These are phyloP conservation scores for Atta colombica DNA, from an alignment of 1,140 invertebrate species.

Conservation along the genomic window DNA sequence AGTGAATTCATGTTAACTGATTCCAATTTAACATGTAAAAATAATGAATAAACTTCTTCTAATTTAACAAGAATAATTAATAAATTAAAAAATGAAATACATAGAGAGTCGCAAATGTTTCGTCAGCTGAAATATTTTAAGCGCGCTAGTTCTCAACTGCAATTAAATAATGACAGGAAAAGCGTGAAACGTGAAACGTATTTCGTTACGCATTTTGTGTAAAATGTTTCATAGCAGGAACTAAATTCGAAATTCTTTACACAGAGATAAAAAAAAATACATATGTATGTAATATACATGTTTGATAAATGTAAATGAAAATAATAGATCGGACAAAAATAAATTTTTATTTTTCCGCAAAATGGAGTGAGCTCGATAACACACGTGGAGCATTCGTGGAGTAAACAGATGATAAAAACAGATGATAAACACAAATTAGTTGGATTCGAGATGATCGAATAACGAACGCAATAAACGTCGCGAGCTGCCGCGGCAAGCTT, in stretches of 20 bases:
- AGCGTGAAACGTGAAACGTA: neutral
- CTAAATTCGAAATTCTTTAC: neutral
- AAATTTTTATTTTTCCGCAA: constrained; percentile 13
- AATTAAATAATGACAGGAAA: constrained; percentile 8
- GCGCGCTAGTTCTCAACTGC: neutral
- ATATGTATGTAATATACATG: neutral
- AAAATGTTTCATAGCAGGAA: neutral
- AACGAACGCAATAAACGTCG: constrained; percentile 11
- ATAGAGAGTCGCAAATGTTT: neutral
- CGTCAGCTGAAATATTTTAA: neutral
- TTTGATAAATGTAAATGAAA: neutral
- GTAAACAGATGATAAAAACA: constrained; percentile 32
- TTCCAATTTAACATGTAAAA: neutral
- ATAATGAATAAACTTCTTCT: neutral
- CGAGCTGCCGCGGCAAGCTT: neutral
- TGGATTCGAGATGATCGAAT: neutral
- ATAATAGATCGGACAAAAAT: neutral
- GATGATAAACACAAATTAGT: constrained; percentile 38
- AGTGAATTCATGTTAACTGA: neutral
- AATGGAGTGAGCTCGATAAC: neutral
- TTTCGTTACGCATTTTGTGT: neutral
- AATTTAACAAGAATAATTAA: neutral
- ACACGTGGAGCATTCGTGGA: neutral
- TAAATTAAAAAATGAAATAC: neutral
- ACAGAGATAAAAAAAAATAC: neutral